Evolutionary conservation across 2,888 invertebrate genomes (phyloP).

Genomic region (Drosophila anomelani): DNA sequence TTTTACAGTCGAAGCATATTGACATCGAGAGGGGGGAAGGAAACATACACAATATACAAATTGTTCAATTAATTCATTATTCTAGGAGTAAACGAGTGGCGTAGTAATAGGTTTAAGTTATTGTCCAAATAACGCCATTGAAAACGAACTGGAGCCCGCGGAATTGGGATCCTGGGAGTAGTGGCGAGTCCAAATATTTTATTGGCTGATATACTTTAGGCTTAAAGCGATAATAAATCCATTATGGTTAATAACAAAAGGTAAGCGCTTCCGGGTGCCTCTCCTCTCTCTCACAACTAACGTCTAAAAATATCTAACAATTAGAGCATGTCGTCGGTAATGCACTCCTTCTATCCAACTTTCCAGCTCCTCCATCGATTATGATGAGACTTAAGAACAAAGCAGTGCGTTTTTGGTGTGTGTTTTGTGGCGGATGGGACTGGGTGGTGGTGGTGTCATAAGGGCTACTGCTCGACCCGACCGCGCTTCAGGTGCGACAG

Average conservation of each 20-base stretch:
- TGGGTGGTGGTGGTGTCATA: conserved; percentile 8
- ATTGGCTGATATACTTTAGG: conserved; percentile 54
- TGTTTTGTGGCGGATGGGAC: conserved; percentile 27
- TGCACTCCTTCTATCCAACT: conserved; percentile 20
- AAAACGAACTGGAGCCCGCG: conserved; percentile 36
- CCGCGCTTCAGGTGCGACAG: conserved; percentile 82
- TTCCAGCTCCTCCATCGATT: conserved; percentile 22
- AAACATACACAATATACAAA: conserved; percentile 39
- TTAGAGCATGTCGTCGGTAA: conserved; percentile 49
- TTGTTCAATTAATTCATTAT: conserved; percentile 13
- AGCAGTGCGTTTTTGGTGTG: conserved; percentile 55
- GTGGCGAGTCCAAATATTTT: conserved; percentile 43
- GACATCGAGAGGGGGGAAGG: conserved; percentile 17
- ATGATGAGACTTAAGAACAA: conserved; percentile 45
- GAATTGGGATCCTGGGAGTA: conserved; percentile 27
- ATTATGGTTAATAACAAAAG: conserved; percentile 65
- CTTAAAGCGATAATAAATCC: conserved; percentile 65
- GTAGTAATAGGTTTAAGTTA: conserved; percentile 46
- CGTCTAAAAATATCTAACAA: conserved; percentile 74
- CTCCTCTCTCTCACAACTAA: conserved; percentile 52
- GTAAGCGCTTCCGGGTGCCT: conserved; percentile 44
- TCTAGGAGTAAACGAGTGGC: conserved; percentile 31
- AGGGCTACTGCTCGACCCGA: conserved; percentile 59
- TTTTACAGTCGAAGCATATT: conserved; percentile 41
- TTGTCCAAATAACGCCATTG: conserved; percentile 60